Evolutionary conservation across 2,113 vertebrate genomes (phyloP).

Genomic region (Pseudorasbora parva): DNA sequence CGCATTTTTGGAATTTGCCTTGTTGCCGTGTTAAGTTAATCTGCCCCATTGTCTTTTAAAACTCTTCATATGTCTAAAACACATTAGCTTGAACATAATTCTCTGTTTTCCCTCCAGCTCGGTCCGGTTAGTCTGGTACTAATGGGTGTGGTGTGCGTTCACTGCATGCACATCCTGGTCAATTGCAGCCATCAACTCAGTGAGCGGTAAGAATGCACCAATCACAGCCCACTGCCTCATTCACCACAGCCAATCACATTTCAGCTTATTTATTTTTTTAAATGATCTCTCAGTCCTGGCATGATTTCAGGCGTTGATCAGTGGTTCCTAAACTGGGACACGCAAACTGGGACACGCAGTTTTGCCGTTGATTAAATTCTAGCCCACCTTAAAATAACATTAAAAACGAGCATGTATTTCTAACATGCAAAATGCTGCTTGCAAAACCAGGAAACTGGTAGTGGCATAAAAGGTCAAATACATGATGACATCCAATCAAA

Average conservation of each 20-base stretch:
- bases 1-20: no score
- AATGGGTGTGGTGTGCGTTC: constrained; percentile 85
- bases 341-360: no score
- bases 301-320: background rate
- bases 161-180: constrained; percentile 91
- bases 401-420: no score
- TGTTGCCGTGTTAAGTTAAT: no score
- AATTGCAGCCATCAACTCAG: constrained; percentile 85
- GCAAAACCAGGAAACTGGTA: no score
- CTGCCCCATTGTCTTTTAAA: background rate
- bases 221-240: background rate
- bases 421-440: no score
- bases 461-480: no score
- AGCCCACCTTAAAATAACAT: no score
- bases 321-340: no score
- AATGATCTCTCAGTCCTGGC: background rate
- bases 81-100: background rate
- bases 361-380: no score
- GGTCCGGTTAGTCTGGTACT: constrained; percentile 86
- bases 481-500: no score
- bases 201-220: constrained; percentile 76
- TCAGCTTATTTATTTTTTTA: background rate
- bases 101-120: constrained; percentile 67
- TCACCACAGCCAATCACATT: background rate
- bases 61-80: background rate